Evolutionary conservation across 2,888 invertebrate species (phyloP), one percentile per base, ranked within the genome.

Genomic region (Belgica antarctica): DNA sequence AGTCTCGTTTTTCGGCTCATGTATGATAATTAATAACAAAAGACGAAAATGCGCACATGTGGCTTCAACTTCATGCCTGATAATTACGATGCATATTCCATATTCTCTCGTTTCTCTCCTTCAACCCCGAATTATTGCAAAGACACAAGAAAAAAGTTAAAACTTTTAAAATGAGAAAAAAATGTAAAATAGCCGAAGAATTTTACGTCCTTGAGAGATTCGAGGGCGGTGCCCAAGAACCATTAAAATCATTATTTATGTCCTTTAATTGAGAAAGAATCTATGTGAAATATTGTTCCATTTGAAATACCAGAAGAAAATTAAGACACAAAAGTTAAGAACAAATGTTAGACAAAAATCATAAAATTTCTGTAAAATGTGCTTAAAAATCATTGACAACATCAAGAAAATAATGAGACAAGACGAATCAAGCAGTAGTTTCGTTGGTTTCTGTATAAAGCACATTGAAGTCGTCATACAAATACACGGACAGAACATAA

Each of bases 21-120:
- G n/a, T 52, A 4, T 46, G 17, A 3, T 52, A 22, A 52, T 22
- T 4, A 52, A 22, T 3, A 52, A 27, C 1, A 24, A 46, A 41
- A n/a, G n/a, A 68, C 12, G 19, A 68, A 41, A 63, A 57, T 68
- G 24, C 24, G 68, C 68, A 68, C 68, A 68, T 68, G 68, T 68
- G 68, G 68, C 34, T 46, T 68, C 25, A 28, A 57, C 57, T 68
- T 68, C 68, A 68, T 68, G 68, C 52, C 25, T 27, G 31, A 17
- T 68, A 68, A 68, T 68, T 41, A 63, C 46, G 57, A 47, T 31
- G 57, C 52, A 68, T 28, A 19, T 65, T 25, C n/a, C 12, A 28
- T 22, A 10, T 28, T 19, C n/a, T 41, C 10, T 41, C n/a, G n/a
- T n/a, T 10, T 4, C 31, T 31, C 31, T 31, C 31, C 4, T 31